Conservation (phyloP, 2,888 invertebrate genomes). For the Microplitis manilae region DNA sequence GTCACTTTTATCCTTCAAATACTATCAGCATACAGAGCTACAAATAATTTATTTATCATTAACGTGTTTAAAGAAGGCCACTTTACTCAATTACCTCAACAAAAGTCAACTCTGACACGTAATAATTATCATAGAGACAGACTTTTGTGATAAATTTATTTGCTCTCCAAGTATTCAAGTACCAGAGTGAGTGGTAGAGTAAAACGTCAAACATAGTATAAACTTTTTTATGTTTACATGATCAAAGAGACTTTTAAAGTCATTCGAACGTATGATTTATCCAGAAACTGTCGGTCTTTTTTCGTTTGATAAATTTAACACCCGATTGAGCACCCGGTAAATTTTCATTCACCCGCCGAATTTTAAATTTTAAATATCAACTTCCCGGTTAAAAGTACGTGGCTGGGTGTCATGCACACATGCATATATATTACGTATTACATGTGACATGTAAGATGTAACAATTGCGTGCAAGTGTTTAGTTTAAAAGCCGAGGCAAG, state of each 20-base stretch:
- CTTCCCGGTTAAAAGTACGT: too few relatives aligned
- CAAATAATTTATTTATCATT: neutral
- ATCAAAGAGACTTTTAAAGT: constrained; percentile 11
- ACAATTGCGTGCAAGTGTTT: constrained; percentile 41
- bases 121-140: neutral
- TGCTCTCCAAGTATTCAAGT: neutral
- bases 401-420: too few relatives aligned
- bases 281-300: constrained; percentile 10
- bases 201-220: neutral
- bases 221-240: neutral
- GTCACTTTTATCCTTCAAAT: too few relatives aligned
- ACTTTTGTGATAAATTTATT: neutral
- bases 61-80: neutral
- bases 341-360: neutral
- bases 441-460: constrained; percentile 12
- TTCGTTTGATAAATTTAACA: constrained; percentile 3
- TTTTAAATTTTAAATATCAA: neutral
- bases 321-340: neutral
- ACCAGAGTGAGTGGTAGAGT: neutral
- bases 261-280: constrained; percentile 14
- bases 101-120: neutral
- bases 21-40: too few relatives aligned
- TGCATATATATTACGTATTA: neutral
- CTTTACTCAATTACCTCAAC: neutral
- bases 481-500: constrained; percentile 39